A percentile compares a stretch with the other conserved stretches of the same genome.
Conservation (phyloP, 1,140 invertebrate genomes). For the Laupala kohalensis region DNA sequence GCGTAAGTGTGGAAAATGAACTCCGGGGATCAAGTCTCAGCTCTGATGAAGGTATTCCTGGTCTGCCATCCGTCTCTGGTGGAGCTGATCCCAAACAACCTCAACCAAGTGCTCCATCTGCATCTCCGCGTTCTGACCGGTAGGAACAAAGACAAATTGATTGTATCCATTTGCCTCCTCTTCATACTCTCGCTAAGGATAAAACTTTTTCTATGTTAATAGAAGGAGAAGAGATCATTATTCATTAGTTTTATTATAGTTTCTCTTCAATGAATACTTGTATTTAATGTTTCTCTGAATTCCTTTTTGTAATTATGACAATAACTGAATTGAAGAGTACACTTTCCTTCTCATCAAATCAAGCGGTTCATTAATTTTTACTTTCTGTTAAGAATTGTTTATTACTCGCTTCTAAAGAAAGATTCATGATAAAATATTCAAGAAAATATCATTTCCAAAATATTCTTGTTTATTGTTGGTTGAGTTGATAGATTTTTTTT, state of each 20-base stretch:
- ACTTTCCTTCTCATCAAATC: no score
- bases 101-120: constrained; percentile 19
- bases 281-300: background rate
- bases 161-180: background rate
- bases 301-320: background rate
- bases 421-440: no score
- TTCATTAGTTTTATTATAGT: background rate
- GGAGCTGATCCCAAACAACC: background rate
- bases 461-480: background rate
- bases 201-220: background rate
- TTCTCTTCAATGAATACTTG: background rate
- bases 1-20: constrained; percentile 39
- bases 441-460: background rate
- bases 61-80: constrained; percentile 23
- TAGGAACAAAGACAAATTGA: constrained; percentile 20
- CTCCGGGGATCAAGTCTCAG: constrained; percentile 41
- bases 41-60: constrained; percentile 40
- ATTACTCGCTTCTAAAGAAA: no score
- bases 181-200: background rate
- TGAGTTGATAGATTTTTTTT: no score
- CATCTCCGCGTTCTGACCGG: constrained; percentile 30
- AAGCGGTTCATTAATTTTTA: no score
- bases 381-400: no score
- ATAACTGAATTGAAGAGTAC: background rate
- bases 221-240: background rate